Percentiles rank a stretch among this genome's conserved stretches.
Evolutionary conservation across 37 sponge, comb jelly and placozoan species (phyloP).

Genomic region (Ianthella basta): DNA sequence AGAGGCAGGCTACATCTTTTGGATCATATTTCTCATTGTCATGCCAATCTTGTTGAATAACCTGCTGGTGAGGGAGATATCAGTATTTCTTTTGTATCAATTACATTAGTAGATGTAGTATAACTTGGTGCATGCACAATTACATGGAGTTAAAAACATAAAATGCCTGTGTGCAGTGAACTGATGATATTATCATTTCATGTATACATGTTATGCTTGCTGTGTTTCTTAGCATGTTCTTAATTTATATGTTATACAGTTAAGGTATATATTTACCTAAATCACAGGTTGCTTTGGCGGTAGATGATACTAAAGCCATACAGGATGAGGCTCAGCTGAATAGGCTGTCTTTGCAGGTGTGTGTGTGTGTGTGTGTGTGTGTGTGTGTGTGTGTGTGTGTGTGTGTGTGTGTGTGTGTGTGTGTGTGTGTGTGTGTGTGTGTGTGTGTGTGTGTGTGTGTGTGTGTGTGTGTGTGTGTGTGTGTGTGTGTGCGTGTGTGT

Average conservation of each 20-base stretch:
- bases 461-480: constrained; percentile 16
- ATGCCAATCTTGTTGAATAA: constrained; percentile 97
- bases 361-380: not conserved
- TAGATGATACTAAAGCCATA: constrained; percentile 97
- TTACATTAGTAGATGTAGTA: not conserved
- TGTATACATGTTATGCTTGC: too few species aligned
- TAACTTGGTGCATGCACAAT: too few species aligned
- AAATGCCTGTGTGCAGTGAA: too few species aligned
- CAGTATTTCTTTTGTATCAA: too few species aligned
- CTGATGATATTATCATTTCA: too few species aligned
- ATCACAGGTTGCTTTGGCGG: constrained; percentile 96
- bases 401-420: not conserved
- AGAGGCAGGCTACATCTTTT: constrained; percentile 63
- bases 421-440: constrained; percentile 30
- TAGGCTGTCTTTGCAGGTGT: constrained; percentile 85
- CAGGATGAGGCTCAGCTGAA: constrained; percentile 84
- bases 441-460: constrained; percentile 28
- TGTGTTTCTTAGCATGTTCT: too few species aligned
- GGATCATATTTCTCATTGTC: constrained; percentile 88
- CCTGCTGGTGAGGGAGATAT: constrained; percentile 94
- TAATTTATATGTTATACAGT: too few species aligned
- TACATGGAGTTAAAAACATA: too few species aligned
- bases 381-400: constrained; percentile 29
- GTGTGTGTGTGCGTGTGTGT: constrained; percentile 22
- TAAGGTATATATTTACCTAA: not conserved